These are phyloP conservation scores for Hylyphantes graminicola DNA, from an alignment of 1,140 invertebrate genomes.

Conservation along the genomic window DNA sequence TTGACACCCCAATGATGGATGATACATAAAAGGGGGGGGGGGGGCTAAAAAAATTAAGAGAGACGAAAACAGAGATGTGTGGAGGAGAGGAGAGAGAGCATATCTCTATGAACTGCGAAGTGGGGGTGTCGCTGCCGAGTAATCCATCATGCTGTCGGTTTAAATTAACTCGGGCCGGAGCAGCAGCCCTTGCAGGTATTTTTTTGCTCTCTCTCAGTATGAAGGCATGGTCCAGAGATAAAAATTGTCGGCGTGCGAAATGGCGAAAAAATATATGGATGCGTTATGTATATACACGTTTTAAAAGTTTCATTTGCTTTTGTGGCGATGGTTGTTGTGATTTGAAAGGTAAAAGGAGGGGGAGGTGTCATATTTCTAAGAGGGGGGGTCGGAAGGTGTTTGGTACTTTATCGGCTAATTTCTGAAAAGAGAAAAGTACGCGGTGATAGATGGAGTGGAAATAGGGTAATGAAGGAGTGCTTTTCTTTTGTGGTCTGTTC, in stretches of 20 bases:
- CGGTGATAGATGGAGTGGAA: too few species aligned
- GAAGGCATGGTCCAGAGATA: neutral
- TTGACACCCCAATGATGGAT: constrained; percentile 46
- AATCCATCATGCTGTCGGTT: constrained; percentile 52
- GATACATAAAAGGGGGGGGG: constrained; percentile 25
- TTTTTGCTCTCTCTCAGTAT: too few species aligned
- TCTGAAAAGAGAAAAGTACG: neutral
- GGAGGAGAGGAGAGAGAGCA: neutral
- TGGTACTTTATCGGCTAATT: neutral
- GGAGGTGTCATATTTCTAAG: neutral
- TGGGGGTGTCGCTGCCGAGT: neutral
- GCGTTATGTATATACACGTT: too few species aligned
- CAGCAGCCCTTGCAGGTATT: too few species aligned
- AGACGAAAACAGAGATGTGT: constrained; percentile 37
- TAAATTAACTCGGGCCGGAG: constrained; percentile 38
- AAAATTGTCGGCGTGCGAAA: neutral
- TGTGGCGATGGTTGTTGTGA: neutral
- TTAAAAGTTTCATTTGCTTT: too few species aligned
- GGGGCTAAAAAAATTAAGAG: constrained; percentile 33
- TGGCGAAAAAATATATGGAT: too few species aligned
- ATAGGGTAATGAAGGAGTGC: too few species aligned
- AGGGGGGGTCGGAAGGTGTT: neutral
- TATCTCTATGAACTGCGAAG: constrained; percentile 30
- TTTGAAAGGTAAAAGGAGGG: neutral
- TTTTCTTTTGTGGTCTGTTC: too few species aligned